Base-by-base conservation (phyloP, 2,113 vertebrate species). In the Mystacornis crossleyi region DNA sequence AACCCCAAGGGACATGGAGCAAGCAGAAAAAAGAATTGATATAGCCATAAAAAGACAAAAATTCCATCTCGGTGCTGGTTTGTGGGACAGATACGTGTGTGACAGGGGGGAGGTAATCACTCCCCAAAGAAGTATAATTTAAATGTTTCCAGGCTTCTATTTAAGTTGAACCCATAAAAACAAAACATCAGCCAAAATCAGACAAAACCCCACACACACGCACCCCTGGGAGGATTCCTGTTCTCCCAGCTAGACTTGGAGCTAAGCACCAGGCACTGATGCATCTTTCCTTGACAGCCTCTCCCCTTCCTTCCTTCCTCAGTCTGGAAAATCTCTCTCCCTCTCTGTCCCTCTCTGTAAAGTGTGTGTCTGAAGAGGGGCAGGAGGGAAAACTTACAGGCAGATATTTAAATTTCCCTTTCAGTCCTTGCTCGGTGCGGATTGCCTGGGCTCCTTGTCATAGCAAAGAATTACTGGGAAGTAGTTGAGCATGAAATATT, bases 111-210 rank as follows among this genome's bases (percentile, higher is more conserved):
- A 51, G 62, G 25, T 36, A 53, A 42, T 79, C 74, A 61, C 21
- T 78, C 42, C 51, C 38, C 17, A 9, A 29, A 86, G 57, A 72
- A 50, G n/a, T 64, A 24, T 60, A 71, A 91, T 72, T 81, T 81
- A 93, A 85, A 53, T 72, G 25, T 28, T 85, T 91, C 48, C 36
- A 88, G 62, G 33, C 48, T 71, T 67, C 57, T 75, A 42, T 79
- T 93, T 93, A 79, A 87, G 61, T 60, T 72, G 61, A 88, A 71
- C 43, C 33, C 66, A 65, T 84, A 61, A 87, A 90, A 86, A 86
- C 47, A 88, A 95, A 93, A 55, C 57, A 64, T 64, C 25, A 60
- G 40, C 29, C 66, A 85, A 90, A 95, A 45, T 48, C 55, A 87
- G 55, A 79, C 18, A 53, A 72, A 95, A 81, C 1, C 60, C 62